These are phyloP conservation scores for Calameuta idolon DNA, from an alignment of 2,888 invertebrate genomes.

Conservation along the genomic window DNA sequence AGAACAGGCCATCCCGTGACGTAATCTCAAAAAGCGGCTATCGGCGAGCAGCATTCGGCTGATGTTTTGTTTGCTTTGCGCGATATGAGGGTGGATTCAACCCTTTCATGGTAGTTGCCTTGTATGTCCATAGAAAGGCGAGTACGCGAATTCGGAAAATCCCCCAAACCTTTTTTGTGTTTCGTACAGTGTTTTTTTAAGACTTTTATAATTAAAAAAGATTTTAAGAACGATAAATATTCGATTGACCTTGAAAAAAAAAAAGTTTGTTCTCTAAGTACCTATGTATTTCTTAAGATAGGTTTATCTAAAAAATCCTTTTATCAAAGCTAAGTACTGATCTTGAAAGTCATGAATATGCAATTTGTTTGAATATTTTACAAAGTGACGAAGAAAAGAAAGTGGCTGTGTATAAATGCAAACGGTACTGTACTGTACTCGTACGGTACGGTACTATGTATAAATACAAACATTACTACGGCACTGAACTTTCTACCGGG, in stretches of 20 bases:
- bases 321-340: not conserved
- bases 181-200: no score
- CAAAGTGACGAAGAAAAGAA: not conserved
- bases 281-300: not conserved
- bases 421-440: no score
- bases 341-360: not conserved
- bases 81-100: not conserved
- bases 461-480: not conserved
- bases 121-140: not conserved
- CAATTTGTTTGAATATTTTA: not conserved
- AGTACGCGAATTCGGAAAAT: no score
- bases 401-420: not conserved
- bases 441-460: no score
- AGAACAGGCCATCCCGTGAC: not conserved
- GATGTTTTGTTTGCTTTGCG: not conserved
- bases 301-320: not conserved
- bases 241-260: not conserved
- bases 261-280: not conserved
- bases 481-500: not conserved
- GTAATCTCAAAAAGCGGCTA: not conserved
- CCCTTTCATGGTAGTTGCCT: not conserved
- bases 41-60: not conserved
- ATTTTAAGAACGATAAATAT: not conserved
- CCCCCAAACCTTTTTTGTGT: no score
- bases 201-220: not conserved